Conservation (phyloP, 2,888 invertebrate genomes). For the Parasteatoda lunata region DNA sequence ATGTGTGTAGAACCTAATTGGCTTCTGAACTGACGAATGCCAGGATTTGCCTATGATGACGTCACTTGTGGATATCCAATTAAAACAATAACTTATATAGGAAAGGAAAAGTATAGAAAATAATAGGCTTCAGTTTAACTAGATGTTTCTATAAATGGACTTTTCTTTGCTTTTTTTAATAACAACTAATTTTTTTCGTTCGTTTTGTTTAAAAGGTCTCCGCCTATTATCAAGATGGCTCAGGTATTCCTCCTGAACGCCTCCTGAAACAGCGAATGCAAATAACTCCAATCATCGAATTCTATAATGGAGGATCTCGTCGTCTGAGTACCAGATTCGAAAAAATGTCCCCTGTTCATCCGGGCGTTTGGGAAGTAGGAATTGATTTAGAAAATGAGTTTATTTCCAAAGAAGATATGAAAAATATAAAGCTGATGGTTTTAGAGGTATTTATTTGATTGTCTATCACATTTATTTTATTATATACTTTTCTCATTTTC, state of each 20-base stretch:
- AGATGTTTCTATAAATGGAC: no score
- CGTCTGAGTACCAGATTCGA: constrained; percentile 80
- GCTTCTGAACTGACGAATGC: no score
- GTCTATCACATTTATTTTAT: no score
- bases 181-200: no score
- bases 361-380: constrained; percentile 88
- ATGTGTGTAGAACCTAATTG: no score
- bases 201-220: constrained; percentile 79
- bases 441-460: constrained; percentile 55
- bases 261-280: constrained; percentile 81
- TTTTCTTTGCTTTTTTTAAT: no score
- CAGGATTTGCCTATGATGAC: no score
- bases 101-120: no score
- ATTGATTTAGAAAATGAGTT: constrained; percentile 82
- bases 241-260: constrained; percentile 81
- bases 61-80: no score
- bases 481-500: no score
- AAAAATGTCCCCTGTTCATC: constrained; percentile 80
- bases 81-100: no score
- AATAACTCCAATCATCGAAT: constrained; percentile 80
- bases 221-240: constrained; percentile 93
- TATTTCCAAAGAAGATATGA: constrained; percentile 68
- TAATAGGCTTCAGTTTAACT: no score
- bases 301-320: constrained; percentile 74
- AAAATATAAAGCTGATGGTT: constrained; percentile 66